A percentile compares a stretch with the other conserved stretches of the same genome.
Evolutionary conservation across 2,888 invertebrate genomes (phyloP).

Genomic region (Eledone cirrhosa): DNA sequence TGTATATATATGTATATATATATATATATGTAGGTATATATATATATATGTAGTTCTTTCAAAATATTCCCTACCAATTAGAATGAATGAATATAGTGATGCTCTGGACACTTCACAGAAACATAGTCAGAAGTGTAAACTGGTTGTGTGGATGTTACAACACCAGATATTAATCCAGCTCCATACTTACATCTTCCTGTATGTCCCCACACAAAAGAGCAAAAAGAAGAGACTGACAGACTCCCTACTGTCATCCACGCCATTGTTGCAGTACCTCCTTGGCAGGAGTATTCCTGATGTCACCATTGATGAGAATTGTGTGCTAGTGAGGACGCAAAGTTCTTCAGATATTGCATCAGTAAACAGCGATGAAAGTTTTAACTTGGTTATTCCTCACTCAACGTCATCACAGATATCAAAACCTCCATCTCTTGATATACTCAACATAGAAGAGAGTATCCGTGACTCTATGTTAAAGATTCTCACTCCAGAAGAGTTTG

Average conservation of each 20-base stretch:
- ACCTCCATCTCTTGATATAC: constrained; percentile 49
- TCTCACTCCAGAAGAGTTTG: constrained; percentile 66
- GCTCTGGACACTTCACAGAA: constrained; percentile 63
- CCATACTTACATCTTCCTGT: constrained; percentile 92
- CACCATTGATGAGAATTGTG: constrained; percentile 37
- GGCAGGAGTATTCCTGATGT: constrained; percentile 37
- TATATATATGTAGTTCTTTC: constrained; percentile 76
- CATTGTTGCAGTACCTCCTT: constrained; percentile 48
- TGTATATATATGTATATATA: too few relatives aligned
- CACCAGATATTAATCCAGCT: constrained; percentile 87
- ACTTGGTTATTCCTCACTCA: constrained; percentile 39
- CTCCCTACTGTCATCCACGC: constrained; percentile 53
- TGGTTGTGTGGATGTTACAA: constrained; percentile 93
- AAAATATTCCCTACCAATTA: constrained; percentile 83
- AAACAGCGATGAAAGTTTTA: constrained; percentile 42
- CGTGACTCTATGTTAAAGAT: constrained; percentile 30
- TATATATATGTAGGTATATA: too few relatives aligned
- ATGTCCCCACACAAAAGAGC: constrained; percentile 65
- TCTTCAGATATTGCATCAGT: constrained; percentile 56
- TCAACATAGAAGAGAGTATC: background rate
- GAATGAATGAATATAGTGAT: constrained; percentile 73
- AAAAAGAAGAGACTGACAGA: constrained; percentile 69
- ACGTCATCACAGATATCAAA: constrained; percentile 44
- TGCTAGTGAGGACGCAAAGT: constrained; percentile 49
- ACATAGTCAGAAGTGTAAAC: constrained; percentile 69